Percentiles rank a stretch among this genome's conserved stretches.
These are phyloP conservation scores for Argyrosomus japonicus DNA, from an alignment of 2,113 vertebrate genomes.

Conservation along the genomic window DNA sequence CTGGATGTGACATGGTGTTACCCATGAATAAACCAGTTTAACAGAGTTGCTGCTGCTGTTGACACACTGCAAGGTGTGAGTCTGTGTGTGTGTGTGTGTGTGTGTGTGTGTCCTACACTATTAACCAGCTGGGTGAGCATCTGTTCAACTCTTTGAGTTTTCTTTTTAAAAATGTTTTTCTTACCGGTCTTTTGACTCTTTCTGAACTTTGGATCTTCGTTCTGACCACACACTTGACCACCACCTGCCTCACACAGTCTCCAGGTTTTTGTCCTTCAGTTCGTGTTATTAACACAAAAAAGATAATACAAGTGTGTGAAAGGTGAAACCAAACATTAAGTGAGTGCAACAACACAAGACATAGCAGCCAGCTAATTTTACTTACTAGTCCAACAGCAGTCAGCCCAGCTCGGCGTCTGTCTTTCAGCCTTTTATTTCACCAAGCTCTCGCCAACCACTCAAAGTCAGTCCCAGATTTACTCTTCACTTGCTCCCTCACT, in stretches of 20 bases:
- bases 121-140: conserved; percentile 50
- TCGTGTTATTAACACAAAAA: too few species aligned
- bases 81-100: conserved; percentile 11
- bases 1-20: conserved; percentile 35
- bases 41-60: conserved; percentile 42
- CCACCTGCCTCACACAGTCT: neutral
- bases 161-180: neutral
- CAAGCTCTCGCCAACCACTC: too few species aligned
- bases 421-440: too few species aligned
- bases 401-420: too few species aligned
- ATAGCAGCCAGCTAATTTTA: too few species aligned
- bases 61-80: conserved; percentile 26
- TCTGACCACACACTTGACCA: conserved; percentile 1
- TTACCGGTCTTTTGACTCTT: too few species aligned
- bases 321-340: too few species aligned
- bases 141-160: conserved; percentile 33
- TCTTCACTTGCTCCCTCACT: too few species aligned
- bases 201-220: neutral
- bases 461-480: too few species aligned
- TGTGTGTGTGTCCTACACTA: conserved; percentile 30
- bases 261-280: neutral
- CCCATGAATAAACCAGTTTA: conserved; percentile 64
- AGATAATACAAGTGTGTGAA: too few species aligned
- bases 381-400: too few species aligned
- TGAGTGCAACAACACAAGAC: too few species aligned